Base-by-base conservation (phyloP, 2,113 vertebrate genomes). In the Catharus bicknelli region DNA sequence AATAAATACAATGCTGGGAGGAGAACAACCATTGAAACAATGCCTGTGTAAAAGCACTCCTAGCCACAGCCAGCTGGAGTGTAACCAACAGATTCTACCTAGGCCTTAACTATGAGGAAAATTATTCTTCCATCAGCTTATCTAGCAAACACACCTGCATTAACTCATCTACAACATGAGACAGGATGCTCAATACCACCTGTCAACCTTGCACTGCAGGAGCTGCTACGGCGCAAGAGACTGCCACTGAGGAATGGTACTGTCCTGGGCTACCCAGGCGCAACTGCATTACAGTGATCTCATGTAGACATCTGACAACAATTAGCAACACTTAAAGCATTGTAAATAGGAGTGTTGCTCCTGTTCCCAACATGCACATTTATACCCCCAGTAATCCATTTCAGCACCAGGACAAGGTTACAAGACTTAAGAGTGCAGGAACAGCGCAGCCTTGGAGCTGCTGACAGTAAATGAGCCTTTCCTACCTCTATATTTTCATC, bases 401-500 rank as follows among this genome's bases (percentile, higher is more conserved):
- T 7, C 2, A 8, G 1, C 22, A 45, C 9, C 23, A 51, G 18
- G 5, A 47, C 3, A 5, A 61, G 30, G 30, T 4, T 2, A 5
- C 13, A 54, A 51, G 11, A 58, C 19, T 40, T 40, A 10, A 4
- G 40, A 1, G 2, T 4, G 11, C 32, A 84, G 6, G 8, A 80
- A 15, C 45, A 70, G n/a, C 0, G 1, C 27, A 69, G 17, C 20
- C 30, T 2, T 8, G 4, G 29, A 62, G 19, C 3, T 36, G 11
- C 16, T 48, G 7, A 25, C 19, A 48, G 23, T 9, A 16, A 67
- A 6, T 0, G 1, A 87, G 12, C 14, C 21, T 40, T 23, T 18
- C 86, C 91, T 97, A 99, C 99, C 98, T 99, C 99, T 26, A 99
- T 98, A 70, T 99, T 99, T 95, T 99, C 98, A 67, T 98, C 98